Conservation (phyloP, 2,113 vertebrate species). For the Tapirus terrestris region DNA sequence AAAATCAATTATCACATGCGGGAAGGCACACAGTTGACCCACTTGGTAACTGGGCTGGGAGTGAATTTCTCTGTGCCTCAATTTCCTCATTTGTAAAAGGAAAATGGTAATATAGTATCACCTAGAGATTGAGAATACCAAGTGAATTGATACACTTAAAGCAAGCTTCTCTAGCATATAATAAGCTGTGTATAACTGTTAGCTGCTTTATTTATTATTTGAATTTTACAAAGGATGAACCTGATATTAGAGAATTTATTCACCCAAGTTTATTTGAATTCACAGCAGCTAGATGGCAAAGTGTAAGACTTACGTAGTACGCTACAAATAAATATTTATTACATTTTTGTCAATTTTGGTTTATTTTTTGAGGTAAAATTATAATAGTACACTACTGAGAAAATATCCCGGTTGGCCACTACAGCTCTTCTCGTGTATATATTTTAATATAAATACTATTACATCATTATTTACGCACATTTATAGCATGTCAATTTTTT, state of each 20-base stretch:
- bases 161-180: neutral
- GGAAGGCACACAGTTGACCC: neutral
- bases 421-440: neutral
- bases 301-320: neutral
- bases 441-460: slow-evolving; percentile 28
- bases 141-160: neutral
- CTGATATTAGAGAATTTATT: neutral
- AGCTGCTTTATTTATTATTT: neutral
- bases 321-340: neutral
- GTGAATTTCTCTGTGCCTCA: neutral
- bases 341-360: neutral
- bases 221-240: neutral
- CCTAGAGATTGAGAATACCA: neutral
- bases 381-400: neutral
- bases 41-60: neutral
- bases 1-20: neutral
- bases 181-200: neutral
- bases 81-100: neutral
- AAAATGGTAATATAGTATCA: neutral
- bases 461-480: neutral
- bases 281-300: neutral
- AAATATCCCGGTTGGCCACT: neutral
- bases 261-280: neutral
- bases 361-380: neutral
- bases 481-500: neutral